phyloP scores from a whole-genome alignment of 2,888 invertebrate species.

The Venustoraphidia nigricollis region DNA sequence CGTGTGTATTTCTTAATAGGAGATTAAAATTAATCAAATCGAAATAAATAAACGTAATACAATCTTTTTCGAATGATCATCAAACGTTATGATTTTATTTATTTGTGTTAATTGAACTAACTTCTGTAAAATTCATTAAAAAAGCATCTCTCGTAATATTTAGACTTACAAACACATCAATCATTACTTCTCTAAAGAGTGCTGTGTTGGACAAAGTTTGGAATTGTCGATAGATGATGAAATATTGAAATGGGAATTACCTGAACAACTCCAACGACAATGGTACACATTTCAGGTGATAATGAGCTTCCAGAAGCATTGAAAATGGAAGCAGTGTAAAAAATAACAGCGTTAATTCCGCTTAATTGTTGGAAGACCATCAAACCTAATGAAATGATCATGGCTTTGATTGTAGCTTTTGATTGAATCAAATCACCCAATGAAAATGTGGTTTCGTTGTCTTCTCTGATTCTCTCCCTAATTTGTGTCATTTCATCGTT shows the following conservation, averaged over 20 bases:
- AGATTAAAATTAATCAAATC: no score
- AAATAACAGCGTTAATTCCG: slow-evolving; percentile 26
- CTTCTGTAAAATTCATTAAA: no score
- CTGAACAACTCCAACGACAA: slow-evolving; percentile 29
- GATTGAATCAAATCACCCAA: slow-evolving; percentile 29
- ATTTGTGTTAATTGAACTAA: no score
- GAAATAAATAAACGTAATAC: no score
- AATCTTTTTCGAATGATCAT: no score
- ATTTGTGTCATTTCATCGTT: slow-evolving; percentile 37
- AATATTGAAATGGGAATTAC: slow-evolving; percentile 13
- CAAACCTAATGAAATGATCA: slow-evolving; percentile 23
- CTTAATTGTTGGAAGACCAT: slow-evolving; percentile 30
- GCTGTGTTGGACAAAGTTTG: no score
- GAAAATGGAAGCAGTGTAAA: slow-evolving; percentile 24
- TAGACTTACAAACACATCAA: no score
- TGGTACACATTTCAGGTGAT: slow-evolving; percentile 22
- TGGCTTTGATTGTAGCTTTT: slow-evolving; percentile 16
- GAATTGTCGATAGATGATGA: no score
- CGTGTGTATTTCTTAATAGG: no score
- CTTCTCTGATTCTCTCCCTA: slow-evolving; percentile 31
- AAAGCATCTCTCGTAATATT: no score
- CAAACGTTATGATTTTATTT: no score
- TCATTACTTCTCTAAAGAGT: no score
- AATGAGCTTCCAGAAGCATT: slow-evolving; percentile 19
- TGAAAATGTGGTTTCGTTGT: slow-evolving; percentile 28